Evolutionary conservation across 2,888 invertebrate genomes (phyloP).

Genomic region (Arenicola marina): DNA sequence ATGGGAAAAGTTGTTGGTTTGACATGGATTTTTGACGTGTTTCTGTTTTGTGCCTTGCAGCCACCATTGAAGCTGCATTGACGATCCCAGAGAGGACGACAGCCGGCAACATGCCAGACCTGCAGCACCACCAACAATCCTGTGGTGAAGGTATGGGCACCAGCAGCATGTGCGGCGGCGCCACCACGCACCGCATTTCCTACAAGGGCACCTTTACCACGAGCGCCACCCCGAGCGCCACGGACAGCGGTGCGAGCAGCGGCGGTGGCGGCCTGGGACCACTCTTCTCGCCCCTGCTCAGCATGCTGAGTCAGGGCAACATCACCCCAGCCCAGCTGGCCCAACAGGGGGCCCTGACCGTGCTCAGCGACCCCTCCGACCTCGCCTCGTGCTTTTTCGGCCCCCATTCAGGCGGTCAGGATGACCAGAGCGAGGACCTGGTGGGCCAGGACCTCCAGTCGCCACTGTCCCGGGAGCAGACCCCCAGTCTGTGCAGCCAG

Average conservation of each 20-base stretch:
- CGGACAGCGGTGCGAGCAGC: constrained; percentile 29
- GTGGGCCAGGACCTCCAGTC: background rate
- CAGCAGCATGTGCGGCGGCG: background rate
- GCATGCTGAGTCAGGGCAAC: constrained; percentile 43
- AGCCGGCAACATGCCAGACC: background rate
- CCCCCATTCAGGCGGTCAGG: background rate
- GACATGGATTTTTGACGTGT: background rate
- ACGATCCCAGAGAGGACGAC: constrained; percentile 49
- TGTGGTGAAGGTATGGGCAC: background rate
- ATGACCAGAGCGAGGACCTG: background rate
- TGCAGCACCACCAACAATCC: background rate
- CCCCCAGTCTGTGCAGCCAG: background rate
- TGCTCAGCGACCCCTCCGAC: constrained; percentile 3
- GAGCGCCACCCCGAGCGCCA: constrained; percentile 32
- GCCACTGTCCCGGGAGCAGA: background rate
- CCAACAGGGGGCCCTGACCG: constrained; percentile 27
- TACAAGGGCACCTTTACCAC: constrained; percentile 77
- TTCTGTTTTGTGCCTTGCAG: constrained; percentile 37
- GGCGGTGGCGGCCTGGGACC: constrained; percentile 21
- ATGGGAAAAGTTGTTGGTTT: background rate
- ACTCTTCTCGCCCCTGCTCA: constrained; percentile 52
- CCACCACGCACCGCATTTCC: constrained; percentile 57
- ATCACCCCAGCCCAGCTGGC: constrained; percentile 25
- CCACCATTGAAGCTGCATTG: constrained; percentile 53
- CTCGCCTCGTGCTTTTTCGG: background rate